These are phyloP conservation scores for Aphrophora alni DNA, from an alignment of 2,888 invertebrate species.

Conservation along the genomic window DNA sequence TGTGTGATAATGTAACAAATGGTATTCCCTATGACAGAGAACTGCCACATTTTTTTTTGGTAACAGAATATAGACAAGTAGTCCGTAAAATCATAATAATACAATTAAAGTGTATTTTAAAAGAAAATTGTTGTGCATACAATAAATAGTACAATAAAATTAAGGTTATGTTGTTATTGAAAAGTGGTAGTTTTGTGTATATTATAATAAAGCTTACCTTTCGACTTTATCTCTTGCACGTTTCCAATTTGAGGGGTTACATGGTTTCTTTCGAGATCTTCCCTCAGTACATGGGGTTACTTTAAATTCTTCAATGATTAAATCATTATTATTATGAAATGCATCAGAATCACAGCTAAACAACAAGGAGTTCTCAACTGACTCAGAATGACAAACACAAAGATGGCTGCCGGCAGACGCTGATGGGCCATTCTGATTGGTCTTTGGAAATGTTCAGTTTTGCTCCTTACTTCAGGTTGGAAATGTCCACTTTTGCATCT, in stretches of 20 bases:
- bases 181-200: slow-evolving; percentile 14
- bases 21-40: slow-evolving; percentile 11
- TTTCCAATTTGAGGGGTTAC: not conserved
- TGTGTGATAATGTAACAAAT: not conserved
- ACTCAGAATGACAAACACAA: no score
- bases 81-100: slow-evolving; percentile 13
- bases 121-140: slow-evolving; percentile 10
- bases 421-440: no score
- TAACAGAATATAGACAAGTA: slow-evolving; percentile 1
- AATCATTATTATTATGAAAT: no score
- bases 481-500: no score
- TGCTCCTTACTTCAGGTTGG: no score
- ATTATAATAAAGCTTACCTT: slow-evolving; percentile 16
- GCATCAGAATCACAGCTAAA: no score
- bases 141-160: slow-evolving; percentile 14
- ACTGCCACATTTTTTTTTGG: not conserved
- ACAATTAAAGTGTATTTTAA: not conserved
- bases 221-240: slow-evolving; percentile 4
- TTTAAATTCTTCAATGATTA: no score
- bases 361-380: no score
- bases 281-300: no score
- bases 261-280: not conserved
- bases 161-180: slow-evolving; percentile 12
- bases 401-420: no score
- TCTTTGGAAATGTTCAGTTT: no score